phyloP scores from a whole-genome alignment of 2,888 invertebrate species.

The Troides aeacus region DNA sequence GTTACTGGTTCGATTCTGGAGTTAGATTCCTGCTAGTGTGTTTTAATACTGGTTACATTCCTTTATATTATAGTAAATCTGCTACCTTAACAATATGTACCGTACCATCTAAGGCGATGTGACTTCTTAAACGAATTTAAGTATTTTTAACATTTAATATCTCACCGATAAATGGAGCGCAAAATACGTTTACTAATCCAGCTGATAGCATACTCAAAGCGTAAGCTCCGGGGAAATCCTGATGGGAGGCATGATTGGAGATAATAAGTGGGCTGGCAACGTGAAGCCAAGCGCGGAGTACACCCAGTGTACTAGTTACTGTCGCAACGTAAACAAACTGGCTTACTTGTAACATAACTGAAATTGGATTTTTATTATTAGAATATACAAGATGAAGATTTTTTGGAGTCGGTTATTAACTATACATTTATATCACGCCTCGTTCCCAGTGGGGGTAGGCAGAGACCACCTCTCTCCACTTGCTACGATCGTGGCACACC shows the following conservation, averaged over 20 bases:
- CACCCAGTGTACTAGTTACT: slow-evolving; percentile 77
- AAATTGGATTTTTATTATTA: slow-evolving; percentile 31
- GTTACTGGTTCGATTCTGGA: too few relatives aligned
- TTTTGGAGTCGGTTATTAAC: too few relatives aligned
- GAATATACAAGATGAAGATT: too few relatives aligned
- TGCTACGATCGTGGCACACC: too few relatives aligned
- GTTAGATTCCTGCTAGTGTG: too few relatives aligned
- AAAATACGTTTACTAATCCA: slow-evolving; percentile 82
- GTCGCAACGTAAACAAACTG: slow-evolving; percentile 53
- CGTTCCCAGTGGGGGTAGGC: too few relatives aligned
- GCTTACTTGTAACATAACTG: slow-evolving; percentile 58
- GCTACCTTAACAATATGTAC: too few relatives aligned
- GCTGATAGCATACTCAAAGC: slow-evolving; percentile 84
- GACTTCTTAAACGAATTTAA: not conserved
- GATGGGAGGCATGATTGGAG: slow-evolving; percentile 81
- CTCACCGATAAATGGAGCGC: slow-evolving; percentile 83
- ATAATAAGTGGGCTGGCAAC: slow-evolving; percentile 84
- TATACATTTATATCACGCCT: too few relatives aligned
- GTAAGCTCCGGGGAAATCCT: slow-evolving; percentile 86
- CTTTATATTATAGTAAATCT: too few relatives aligned
- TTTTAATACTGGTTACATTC: too few relatives aligned
- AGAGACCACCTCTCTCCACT: too few relatives aligned
- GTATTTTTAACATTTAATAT: not conserved
- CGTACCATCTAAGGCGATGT: not conserved
- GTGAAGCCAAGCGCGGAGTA: slow-evolving; percentile 84